Conservation (phyloP, 2,113 vertebrate genomes). For the Rhizomys pruinosus region DNA sequence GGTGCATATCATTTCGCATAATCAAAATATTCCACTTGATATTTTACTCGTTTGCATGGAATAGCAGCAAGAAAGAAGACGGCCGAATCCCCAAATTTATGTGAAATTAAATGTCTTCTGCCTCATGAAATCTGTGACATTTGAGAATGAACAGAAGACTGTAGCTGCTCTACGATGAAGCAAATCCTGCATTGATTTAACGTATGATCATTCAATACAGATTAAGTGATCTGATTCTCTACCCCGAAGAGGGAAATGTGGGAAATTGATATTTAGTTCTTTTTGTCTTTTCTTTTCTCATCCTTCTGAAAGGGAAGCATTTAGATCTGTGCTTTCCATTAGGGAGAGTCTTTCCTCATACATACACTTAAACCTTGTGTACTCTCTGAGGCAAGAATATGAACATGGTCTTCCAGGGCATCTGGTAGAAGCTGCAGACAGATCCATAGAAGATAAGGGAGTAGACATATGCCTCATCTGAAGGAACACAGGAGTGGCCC, state of each 20-base stretch:
- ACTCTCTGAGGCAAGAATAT: background rate
- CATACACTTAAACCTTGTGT: background rate
- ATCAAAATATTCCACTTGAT: slow-evolving; percentile 1
- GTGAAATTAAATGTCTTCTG: slow-evolving; percentile 15
- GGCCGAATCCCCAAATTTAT: background rate
- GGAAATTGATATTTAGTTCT: background rate
- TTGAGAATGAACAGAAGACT: background rate
- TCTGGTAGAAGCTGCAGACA: background rate
- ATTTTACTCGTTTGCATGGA: background rate
- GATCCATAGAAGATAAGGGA: background rate
- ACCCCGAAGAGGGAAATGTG: slow-evolving; percentile 19
- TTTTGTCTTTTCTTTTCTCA: slow-evolving; percentile 54
- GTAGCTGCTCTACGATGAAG: rapidly evolving
- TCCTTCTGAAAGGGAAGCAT: slow-evolving; percentile 34
- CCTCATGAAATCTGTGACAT: background rate
- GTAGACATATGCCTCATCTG: background rate
- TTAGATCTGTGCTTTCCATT: background rate
- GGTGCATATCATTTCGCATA: background rate
- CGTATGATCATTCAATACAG: background rate
- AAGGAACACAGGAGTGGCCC: background rate
- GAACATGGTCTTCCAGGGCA: background rate
- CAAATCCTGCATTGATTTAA: slow-evolving; percentile 20
- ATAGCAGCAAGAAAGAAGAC: background rate
- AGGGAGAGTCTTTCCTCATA: background rate
- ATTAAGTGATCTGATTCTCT: slow-evolving; percentile 34